Conservation (phyloP, 2,797 vertebrate genomes). For the Sebastes minor region DNA sequence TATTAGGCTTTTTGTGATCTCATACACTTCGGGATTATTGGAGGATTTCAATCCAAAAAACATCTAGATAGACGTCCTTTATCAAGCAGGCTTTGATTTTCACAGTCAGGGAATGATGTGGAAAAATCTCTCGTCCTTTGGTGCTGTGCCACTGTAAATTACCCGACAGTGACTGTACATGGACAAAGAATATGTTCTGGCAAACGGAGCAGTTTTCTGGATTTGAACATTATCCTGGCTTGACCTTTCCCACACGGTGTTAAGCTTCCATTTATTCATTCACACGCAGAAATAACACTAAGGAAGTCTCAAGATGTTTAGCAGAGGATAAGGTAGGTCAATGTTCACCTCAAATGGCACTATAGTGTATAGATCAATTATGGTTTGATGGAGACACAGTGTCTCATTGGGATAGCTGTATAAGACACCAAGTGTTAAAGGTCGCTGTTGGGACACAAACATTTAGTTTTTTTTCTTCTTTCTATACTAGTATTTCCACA, state of each 20-base stretch:
- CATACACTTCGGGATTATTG: conserved; percentile 42
- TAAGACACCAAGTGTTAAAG: neutral
- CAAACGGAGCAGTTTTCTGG: neutral
- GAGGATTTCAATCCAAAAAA: conserved; percentile 30
- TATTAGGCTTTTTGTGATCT: conserved; percentile 35
- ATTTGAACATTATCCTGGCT: neutral
- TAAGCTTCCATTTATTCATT: neutral
- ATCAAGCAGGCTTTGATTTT: conserved; percentile 36
- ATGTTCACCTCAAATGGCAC: neutral
- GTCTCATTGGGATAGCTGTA: neutral
- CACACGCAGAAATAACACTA: neutral
- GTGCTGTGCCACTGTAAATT: conserved; percentile 17
- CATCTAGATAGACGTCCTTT: conserved; percentile 31
- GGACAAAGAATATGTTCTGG: neutral
- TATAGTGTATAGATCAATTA: neutral
- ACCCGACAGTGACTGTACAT: neutral
- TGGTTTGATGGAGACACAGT: neutral
- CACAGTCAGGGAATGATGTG: neutral
- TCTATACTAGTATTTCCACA: too few species aligned
- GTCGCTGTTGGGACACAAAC: neutral
- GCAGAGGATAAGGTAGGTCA: neutral
- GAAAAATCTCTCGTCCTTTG: conserved; percentile 11
- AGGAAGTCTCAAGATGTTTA: neutral
- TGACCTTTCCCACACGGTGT: conserved; percentile 6
- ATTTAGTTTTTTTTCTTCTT: too few species aligned